A percentile compares a stretch with the other conserved stretches of the same genome.
phyloP scores from a whole-genome alignment of 2,797 vertebrate species.

The Xiphophorus birchmanni region DNA sequence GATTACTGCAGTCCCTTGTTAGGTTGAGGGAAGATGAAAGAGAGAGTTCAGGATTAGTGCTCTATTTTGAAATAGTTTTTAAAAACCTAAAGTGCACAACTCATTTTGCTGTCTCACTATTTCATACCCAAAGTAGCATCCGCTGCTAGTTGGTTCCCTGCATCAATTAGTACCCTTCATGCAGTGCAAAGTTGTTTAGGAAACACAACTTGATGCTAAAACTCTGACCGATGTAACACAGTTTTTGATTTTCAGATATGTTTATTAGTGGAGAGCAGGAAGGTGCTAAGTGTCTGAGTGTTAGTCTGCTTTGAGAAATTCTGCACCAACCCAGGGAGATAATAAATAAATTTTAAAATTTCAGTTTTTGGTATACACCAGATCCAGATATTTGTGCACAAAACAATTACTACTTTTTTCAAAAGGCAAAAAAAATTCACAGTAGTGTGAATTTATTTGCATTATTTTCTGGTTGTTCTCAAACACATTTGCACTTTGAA shows the following conservation, averaged over 20 bases:
- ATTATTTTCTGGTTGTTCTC: background rate
- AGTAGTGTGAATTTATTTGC: background rate
- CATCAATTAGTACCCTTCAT: background rate
- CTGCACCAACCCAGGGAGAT: background rate
- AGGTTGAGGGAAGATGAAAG: no score
- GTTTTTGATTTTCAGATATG: background rate
- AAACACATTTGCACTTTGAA: background rate
- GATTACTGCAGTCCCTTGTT: no score
- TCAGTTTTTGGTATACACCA: background rate
- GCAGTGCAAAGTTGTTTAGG: no score
- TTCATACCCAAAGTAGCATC: no score
- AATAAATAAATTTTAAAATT: background rate
- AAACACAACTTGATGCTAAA: background rate
- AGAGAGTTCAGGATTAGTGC: no score
- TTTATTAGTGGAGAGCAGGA: background rate
- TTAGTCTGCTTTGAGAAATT: background rate
- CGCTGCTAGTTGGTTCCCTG: background rate
- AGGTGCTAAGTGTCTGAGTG: background rate
- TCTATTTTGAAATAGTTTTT: no score
- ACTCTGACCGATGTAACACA: background rate
- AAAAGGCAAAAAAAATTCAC: no score
- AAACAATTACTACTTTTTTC: background rate
- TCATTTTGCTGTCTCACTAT: no score
- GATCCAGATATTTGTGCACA: background rate
- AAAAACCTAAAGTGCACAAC: no score